A percentile compares a stretch with the other conserved stretches of the same genome.
Conservation (phyloP, 2,797 vertebrate species). For the Dermochelys coriacea region DNA sequence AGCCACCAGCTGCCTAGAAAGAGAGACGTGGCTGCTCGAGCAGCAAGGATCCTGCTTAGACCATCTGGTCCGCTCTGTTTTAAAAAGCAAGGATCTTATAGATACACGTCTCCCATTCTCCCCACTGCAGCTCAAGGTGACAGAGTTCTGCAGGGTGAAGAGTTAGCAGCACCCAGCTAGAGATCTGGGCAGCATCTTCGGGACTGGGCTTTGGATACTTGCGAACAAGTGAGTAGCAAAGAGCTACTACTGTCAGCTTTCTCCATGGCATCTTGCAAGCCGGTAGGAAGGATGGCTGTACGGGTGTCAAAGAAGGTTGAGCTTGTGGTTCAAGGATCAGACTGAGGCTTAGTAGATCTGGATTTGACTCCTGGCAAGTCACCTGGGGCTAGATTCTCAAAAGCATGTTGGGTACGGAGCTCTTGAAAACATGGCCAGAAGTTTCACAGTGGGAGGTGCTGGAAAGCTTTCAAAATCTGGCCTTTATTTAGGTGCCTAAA, state of each 20-base stretch:
- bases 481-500: not conserved
- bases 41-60: conserved; percentile 50
- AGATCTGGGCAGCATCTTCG: not conserved
- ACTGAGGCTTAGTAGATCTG: not conserved
- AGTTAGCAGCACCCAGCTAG: conserved; percentile 8
- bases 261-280: not conserved
- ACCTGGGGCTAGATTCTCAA: not conserved
- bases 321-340: not conserved
- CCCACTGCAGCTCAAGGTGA: not conserved
- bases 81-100: not conserved
- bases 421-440: not conserved
- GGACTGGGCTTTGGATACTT: conserved; percentile 25
- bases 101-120: not conserved
- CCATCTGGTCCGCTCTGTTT: conserved; percentile 73
- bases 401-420: not conserved
- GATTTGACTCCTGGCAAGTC: rapidly evolving
- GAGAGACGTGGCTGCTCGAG: conserved; percentile 49
- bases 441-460: not conserved
- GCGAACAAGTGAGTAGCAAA: conserved; percentile 17
- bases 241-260: not conserved
- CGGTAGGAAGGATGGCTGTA: conserved; percentile 22
- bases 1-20: conserved; percentile 41
- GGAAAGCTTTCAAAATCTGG: not conserved
- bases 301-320: conserved; percentile 4
- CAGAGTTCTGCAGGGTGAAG: conserved; percentile 38